Percentiles rank a stretch among this genome's conserved stretches.
These are phyloP conservation scores for Abrostola tripartita DNA, from an alignment of 2,888 invertebrate genomes.

Conservation along the genomic window DNA sequence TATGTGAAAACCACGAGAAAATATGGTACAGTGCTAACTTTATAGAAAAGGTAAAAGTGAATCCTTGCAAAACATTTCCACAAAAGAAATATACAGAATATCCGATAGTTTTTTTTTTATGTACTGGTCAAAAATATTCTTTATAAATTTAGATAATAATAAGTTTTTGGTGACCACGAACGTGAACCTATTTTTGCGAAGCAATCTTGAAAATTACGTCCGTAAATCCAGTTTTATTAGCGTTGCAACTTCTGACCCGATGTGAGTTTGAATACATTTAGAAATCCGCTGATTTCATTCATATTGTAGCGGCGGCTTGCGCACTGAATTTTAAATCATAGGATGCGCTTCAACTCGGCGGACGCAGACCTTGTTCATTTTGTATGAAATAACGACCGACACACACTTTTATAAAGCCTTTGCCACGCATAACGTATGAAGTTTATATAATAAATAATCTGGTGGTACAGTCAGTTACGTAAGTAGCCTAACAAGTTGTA, in stretches of 20 bases:
- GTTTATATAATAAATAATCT: neutral
- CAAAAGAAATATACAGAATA: too few species aligned
- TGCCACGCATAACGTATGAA: slow-evolving; percentile 11
- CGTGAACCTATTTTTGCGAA: neutral
- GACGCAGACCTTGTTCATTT: slow-evolving; percentile 25
- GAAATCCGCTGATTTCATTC: slow-evolving; percentile 45
- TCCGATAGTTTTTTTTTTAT: neutral
- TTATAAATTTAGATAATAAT: neutral
- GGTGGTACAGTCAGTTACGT: slow-evolving; percentile 7
- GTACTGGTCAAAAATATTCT: neutral
- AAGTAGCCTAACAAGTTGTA: too few species aligned
- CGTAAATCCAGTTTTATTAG: slow-evolving; percentile 15
- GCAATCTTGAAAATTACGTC: slow-evolving; percentile 10
- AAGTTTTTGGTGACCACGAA: neutral
- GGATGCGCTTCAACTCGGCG: slow-evolving; percentile 21
- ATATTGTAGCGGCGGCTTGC: slow-evolving; percentile 45
- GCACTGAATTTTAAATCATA: slow-evolving; percentile 49
- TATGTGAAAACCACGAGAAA: too few species aligned
- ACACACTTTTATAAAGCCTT: slow-evolving; percentile 18
- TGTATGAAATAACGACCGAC: slow-evolving; percentile 29
- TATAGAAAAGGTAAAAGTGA: too few species aligned
- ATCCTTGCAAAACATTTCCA: too few species aligned
- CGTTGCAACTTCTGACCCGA: neutral
- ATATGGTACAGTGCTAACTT: too few species aligned
- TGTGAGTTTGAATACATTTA: slow-evolving; percentile 40